Evolutionary conservation across 2,113 vertebrate genomes (phyloP).

Genomic region (Lepus europaeus): DNA sequence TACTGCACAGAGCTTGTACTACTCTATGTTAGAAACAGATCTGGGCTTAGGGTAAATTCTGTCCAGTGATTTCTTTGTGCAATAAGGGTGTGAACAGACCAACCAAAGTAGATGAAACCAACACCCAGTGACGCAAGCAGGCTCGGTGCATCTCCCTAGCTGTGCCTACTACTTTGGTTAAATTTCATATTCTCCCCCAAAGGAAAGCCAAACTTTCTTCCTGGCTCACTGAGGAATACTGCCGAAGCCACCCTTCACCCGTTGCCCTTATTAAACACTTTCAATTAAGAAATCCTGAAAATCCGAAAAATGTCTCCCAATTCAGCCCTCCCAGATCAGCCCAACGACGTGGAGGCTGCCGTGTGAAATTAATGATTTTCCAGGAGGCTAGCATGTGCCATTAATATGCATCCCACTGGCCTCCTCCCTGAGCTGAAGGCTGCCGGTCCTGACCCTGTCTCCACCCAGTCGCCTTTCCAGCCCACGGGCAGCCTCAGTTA

Average conservation of each 20-base stretch:
- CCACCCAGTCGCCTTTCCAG: constrained; percentile 61
- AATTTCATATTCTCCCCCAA: constrained; percentile 70
- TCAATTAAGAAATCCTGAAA: constrained; percentile 76
- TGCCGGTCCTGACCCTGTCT: constrained; percentile 63
- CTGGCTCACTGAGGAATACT: constrained; percentile 57
- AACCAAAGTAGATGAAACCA: constrained; percentile 82
- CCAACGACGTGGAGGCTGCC: constrained; percentile 10
- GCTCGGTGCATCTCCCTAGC: constrained; percentile 72
- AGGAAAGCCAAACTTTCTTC: constrained; percentile 78
- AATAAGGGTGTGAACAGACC: constrained; percentile 80
- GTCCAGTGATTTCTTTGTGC: constrained; percentile 74
- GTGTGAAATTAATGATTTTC: constrained; percentile 73
- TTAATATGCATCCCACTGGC: constrained; percentile 70
- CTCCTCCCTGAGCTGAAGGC: constrained; percentile 14
- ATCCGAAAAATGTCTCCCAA: constrained; percentile 75
- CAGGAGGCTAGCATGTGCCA: constrained; percentile 68
- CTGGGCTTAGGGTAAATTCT: constrained; percentile 82
- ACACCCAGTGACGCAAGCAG: constrained; percentile 50
- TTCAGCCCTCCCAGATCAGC: constrained; percentile 19
- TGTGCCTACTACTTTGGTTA: constrained; percentile 73
- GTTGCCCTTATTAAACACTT: constrained; percentile 71
- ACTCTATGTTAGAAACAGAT: constrained; percentile 82
- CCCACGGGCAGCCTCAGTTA: constrained; percentile 72
- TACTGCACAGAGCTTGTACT: constrained; percentile 87
- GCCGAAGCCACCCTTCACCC: constrained; percentile 73